Conservation (phyloP, 2,888 invertebrate genomes). For the Rhodophaea formosa region DNA sequence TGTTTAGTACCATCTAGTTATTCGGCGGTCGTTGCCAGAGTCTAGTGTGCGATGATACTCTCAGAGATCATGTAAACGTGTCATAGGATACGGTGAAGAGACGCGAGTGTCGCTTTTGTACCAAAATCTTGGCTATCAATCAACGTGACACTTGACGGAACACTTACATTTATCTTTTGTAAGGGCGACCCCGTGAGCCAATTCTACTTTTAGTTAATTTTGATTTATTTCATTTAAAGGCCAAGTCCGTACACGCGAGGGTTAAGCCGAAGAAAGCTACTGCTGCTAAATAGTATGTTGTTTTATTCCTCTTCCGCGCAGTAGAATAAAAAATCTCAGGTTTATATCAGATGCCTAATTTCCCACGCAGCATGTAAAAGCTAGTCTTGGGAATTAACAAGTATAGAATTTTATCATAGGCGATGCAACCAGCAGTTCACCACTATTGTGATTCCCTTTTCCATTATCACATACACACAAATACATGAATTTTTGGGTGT, state of each 20-base stretch:
- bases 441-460: too few species aligned
- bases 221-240: conserved; percentile 33
- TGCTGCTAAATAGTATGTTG: not conserved
- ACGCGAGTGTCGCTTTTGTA: conserved; percentile 45
- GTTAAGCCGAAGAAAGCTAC: not conserved
- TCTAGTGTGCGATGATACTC: conserved; percentile 6
- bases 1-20: not conserved
- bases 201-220: conserved; percentile 47
- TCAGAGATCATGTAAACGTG: conserved; percentile 33
- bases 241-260: not conserved
- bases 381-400: too few species aligned
- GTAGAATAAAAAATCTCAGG: too few species aligned
- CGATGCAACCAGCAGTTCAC: too few species aligned
- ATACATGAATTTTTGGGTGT: too few species aligned
- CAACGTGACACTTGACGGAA: conserved; percentile 66
- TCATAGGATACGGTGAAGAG: conserved; percentile 48
- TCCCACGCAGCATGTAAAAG: too few species aligned
- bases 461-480: too few species aligned
- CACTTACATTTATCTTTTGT: conserved; percentile 67
- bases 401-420: too few species aligned
- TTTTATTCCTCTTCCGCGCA: too few species aligned
- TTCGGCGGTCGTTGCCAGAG: not conserved
- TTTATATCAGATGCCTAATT: too few species aligned
- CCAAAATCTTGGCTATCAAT: conserved; percentile 58
- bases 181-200: conserved; percentile 41